A percentile compares a stretch with the other conserved stretches of the same genome.
These are phyloP conservation scores for Phaetusa simplex DNA, from an alignment of 2,113 vertebrate species.

Conservation along the genomic window DNA sequence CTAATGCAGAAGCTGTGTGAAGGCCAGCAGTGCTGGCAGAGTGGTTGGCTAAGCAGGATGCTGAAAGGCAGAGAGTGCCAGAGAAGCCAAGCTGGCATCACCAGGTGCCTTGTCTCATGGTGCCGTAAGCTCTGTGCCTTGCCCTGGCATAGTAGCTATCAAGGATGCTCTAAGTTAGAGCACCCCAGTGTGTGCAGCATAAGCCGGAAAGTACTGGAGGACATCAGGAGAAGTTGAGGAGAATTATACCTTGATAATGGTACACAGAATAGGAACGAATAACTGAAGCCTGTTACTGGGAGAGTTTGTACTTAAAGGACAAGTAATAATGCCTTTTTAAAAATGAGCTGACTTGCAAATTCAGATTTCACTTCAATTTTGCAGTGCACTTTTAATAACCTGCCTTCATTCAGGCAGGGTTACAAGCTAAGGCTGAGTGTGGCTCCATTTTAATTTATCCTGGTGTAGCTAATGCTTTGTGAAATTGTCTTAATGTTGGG, in stretches of 20 bases:
- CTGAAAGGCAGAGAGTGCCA: background rate
- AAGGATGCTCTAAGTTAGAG: background rate
- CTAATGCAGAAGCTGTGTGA: background rate
- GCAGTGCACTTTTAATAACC: background rate
- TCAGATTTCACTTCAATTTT: background rate
- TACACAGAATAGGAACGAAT: background rate
- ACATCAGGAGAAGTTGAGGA: background rate
- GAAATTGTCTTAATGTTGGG: background rate
- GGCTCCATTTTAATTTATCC: background rate
- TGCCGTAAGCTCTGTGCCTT: background rate
- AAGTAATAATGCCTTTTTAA: background rate
- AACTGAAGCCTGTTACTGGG: background rate
- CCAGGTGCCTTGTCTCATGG: accelerated
- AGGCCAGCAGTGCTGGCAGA: background rate
- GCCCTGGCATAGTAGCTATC: accelerated
- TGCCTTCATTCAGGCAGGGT: background rate
- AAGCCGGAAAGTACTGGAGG: background rate
- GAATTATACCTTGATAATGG: background rate
- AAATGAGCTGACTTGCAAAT: background rate
- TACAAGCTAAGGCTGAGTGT: background rate
- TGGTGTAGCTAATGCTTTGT: background rate
- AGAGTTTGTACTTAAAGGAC: background rate
- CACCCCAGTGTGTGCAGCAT: background rate
- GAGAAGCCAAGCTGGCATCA: background rate
- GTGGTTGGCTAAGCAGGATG: background rate